A percentile compares a stretch with the other conserved stretches of the same genome.
Evolutionary conservation across 30 jellyfish, hydroid and myxozoan genomes (phyloP).

Genomic region (Rhopilema esculentum): DNA sequence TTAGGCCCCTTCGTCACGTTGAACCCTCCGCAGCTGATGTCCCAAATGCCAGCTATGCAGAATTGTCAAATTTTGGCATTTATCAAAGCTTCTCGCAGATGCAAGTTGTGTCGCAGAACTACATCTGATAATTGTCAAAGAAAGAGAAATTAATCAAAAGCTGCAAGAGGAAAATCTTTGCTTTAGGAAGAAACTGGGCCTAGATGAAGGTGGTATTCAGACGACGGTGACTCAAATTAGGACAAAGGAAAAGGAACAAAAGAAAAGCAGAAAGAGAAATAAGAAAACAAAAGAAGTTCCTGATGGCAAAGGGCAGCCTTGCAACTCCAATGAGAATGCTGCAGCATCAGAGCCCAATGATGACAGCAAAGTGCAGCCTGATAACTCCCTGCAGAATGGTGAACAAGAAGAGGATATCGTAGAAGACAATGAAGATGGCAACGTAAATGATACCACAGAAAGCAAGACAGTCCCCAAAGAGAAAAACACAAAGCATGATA

Average conservation of each 20-base stretch:
- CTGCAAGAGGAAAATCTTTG: slow-evolving; percentile 17
- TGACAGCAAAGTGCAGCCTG: too few relatives aligned
- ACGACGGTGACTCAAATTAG: slow-evolving; percentile 4
- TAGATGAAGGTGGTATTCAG: too few relatives aligned
- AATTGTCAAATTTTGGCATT: slow-evolving; percentile 1
- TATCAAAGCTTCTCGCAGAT: slow-evolving; percentile 17
- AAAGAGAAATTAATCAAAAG: slow-evolving; percentile 17
- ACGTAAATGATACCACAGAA: slow-evolving; percentile 7
- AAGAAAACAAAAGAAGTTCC: too few relatives aligned
- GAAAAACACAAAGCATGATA: slow-evolving; percentile 14
- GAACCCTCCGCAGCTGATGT: slow-evolving; percentile 24
- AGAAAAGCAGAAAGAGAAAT: too few relatives aligned
- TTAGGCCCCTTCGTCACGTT: slow-evolving; percentile 22
- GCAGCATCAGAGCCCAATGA: too few relatives aligned
- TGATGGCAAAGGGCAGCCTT: too few relatives aligned
- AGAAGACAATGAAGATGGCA: slow-evolving; percentile 7
- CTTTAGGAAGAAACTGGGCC: slow-evolving; percentile 10
- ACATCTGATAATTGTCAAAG: not conserved
- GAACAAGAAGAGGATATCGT: slow-evolving; percentile 13
- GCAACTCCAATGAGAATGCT: too few relatives aligned
- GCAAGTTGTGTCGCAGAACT: slow-evolving; percentile 4
- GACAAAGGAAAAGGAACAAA: slow-evolving; percentile 28
- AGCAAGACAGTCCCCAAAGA: too few relatives aligned
- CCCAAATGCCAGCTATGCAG: slow-evolving; percentile 27
- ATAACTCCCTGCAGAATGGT: slow-evolving; percentile 20